Evolutionary conservation across 2,888 invertebrate species (phyloP).

Genomic region (Hofmannophila pseudospretella): DNA sequence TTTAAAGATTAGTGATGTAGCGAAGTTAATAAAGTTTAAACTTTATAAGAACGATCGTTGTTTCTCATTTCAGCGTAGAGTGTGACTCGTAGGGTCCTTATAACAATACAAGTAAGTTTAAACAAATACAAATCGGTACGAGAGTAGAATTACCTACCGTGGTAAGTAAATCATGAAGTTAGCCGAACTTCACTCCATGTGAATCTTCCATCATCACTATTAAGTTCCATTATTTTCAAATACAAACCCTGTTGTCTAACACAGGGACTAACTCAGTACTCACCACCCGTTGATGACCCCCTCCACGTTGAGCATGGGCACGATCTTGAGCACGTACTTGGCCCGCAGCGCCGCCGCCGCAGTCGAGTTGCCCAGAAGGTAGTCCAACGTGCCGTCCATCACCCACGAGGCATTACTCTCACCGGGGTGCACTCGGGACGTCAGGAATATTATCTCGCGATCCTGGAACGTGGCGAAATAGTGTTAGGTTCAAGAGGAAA

Average conservation of each 20-base stretch:
- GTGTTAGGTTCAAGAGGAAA: too few species aligned
- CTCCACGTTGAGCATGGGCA: constrained; percentile 93
- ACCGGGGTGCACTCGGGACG: constrained; percentile 90
- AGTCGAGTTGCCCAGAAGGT: constrained; percentile 77
- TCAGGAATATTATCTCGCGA: constrained; percentile 83
- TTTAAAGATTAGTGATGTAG: constrained; percentile 71
- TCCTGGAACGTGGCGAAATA: too few species aligned
- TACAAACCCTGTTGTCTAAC: too few species aligned
- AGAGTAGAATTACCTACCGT: too few species aligned
- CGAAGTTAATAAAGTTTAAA: constrained; percentile 68
- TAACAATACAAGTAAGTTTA: too few species aligned
- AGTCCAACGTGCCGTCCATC: constrained; percentile 87
- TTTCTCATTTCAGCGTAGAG: constrained; percentile 7
- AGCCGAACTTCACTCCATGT: too few species aligned
- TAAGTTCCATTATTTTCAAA: too few species aligned
- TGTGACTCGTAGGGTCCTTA: too few species aligned
- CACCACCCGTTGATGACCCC: constrained; percentile 93
- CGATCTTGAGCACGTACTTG: constrained; percentile 88
- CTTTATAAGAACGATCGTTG: constrained; percentile 32
- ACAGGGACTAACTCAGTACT: too few species aligned
- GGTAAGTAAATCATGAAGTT: too few species aligned
- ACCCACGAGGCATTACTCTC: constrained; percentile 94
- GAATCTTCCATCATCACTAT: too few species aligned
- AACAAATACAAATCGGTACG: too few species aligned
- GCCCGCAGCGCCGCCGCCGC: constrained; percentile 80